A percentile compares a stretch with the other conserved stretches of the same genome.
These are phyloP conservation scores for Lordiphosa collinella DNA, from an alignment of 1,140 invertebrate species.

Conservation along the genomic window DNA sequence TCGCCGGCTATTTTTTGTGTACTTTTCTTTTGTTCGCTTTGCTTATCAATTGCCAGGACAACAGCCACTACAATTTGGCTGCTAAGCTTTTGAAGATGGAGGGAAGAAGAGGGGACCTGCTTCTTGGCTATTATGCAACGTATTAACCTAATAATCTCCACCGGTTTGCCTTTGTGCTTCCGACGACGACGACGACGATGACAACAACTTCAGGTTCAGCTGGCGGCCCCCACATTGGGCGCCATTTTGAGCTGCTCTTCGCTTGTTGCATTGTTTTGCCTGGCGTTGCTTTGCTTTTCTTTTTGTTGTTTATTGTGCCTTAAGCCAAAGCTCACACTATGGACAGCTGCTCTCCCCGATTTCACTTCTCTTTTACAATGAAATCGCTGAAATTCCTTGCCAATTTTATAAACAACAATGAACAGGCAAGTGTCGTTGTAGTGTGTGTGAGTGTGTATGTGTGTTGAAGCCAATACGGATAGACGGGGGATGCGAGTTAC, in stretches of 20 bases:
- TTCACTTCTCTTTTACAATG: conserved; percentile 34
- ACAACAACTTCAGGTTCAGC: conserved; percentile 1
- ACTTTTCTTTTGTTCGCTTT: conserved; percentile 10
- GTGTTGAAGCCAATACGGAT: conserved; percentile 13
- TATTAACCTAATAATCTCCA: conserved; percentile 49
- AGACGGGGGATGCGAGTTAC: neutral
- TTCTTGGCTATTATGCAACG: conserved; percentile 21
- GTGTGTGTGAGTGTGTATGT: neutral
- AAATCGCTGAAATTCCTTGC: conserved; percentile 51
- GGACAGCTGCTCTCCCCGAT: neutral
- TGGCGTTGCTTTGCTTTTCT: conserved; percentile 4
- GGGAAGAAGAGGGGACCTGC: neutral
- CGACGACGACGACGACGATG: conserved; percentile 4
- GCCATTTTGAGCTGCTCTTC: conserved; percentile 3
- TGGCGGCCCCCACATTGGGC: conserved; percentile 6
- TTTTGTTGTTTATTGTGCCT: conserved; percentile 14
- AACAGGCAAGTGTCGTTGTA: conserved; percentile 46
- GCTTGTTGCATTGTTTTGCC: conserved; percentile 12
- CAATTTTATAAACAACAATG: conserved; percentile 61
- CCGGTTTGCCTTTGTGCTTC: conserved; percentile 36
- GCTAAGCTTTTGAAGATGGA: neutral
- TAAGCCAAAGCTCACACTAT: conserved; percentile 1
- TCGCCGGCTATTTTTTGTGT: neutral
- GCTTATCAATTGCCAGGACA: conserved; percentile 1
- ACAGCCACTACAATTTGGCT: conserved; percentile 7